Evolutionary conservation across 64 coral and sea anemone genomes (phyloP).

Genomic region (Actinia tenebrosa): DNA sequence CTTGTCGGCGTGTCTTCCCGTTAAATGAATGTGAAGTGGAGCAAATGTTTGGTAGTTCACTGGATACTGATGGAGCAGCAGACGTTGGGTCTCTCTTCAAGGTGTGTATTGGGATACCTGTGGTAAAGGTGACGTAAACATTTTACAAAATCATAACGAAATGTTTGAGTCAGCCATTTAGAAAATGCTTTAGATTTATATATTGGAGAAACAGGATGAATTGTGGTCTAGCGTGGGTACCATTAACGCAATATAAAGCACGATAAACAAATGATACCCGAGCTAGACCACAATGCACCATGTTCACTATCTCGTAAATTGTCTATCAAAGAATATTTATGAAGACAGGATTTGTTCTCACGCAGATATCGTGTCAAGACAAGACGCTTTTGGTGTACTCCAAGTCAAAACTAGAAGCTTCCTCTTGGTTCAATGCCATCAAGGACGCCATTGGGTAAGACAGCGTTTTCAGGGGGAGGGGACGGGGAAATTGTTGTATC

Average conservation of each 20-base stretch:
- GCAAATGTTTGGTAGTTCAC: conserved; percentile 79
- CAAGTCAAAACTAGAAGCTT: conserved; percentile 61
- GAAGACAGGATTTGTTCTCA: neutral
- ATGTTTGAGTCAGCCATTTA: neutral
- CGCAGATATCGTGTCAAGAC: conserved; percentile 70
- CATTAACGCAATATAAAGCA: too few relatives aligned
- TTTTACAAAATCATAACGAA: neutral
- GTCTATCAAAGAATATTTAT: too few relatives aligned
- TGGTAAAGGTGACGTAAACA: neutral
- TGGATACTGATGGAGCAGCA: conserved; percentile 42
- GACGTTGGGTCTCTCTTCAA: conserved; percentile 87
- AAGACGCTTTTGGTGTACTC: conserved; percentile 84
- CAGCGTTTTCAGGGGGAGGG: neutral
- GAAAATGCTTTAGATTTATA: neutral
- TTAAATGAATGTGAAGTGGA: conserved; percentile 78
- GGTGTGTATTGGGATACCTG: conserved; percentile 37
- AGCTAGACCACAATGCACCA: too few relatives aligned
- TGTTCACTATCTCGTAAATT: too few relatives aligned
- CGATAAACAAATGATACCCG: too few relatives aligned
- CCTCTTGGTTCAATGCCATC: conserved; percentile 59
- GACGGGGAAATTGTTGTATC: neutral
- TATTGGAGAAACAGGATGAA: too few relatives aligned
- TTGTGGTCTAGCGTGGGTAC: too few relatives aligned
- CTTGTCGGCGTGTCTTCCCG: conserved; percentile 82
- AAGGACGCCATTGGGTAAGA: conserved; percentile 61